These are phyloP conservation scores for Leucophenga montana DNA, from an alignment of 2,888 invertebrate genomes.

Conservation along the genomic window DNA sequence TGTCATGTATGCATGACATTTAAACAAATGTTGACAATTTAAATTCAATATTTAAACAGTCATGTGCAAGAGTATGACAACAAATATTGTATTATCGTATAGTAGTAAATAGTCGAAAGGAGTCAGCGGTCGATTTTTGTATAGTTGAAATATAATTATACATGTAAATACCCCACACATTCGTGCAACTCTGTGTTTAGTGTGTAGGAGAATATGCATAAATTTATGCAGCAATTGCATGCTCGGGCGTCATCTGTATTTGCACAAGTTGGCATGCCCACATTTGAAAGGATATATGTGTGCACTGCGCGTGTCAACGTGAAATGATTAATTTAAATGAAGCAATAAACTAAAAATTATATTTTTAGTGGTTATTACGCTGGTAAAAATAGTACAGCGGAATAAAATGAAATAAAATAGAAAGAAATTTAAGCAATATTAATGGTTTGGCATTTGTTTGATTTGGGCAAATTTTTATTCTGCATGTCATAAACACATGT, in stretches of 20 bases:
- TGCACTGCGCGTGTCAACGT: not conserved
- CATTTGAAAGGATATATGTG: no score
- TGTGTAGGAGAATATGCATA: not conserved
- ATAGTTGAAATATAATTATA: conserved; percentile 12
- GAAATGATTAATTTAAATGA: conserved; percentile 23
- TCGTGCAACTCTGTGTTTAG: not conserved
- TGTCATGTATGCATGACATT: conserved; percentile 15
- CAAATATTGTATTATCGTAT: no score
- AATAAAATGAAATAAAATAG: no score
- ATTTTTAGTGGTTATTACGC: conserved; percentile 17
- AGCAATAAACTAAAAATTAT: conserved; percentile 16
- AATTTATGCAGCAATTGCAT: conserved; percentile 8
- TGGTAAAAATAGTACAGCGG: no score
- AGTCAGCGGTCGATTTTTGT: conserved; percentile 2
- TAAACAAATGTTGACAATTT: conserved; percentile 32
- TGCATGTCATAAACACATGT: no score
- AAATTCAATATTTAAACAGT: conserved; percentile 32
- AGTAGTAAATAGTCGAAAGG: no score
- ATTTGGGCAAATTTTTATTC: no score
- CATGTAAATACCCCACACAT: no score
- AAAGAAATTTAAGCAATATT: no score
- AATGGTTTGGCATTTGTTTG: no score
- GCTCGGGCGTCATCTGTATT: conserved; percentile 12
- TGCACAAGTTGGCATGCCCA: not conserved
- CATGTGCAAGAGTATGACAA: not conserved